Percentiles rank a stretch among this genome's conserved stretches.
Evolutionary conservation across 2,797 vertebrate species (phyloP).

Genomic region (Bovichtus diacanthus): DNA sequence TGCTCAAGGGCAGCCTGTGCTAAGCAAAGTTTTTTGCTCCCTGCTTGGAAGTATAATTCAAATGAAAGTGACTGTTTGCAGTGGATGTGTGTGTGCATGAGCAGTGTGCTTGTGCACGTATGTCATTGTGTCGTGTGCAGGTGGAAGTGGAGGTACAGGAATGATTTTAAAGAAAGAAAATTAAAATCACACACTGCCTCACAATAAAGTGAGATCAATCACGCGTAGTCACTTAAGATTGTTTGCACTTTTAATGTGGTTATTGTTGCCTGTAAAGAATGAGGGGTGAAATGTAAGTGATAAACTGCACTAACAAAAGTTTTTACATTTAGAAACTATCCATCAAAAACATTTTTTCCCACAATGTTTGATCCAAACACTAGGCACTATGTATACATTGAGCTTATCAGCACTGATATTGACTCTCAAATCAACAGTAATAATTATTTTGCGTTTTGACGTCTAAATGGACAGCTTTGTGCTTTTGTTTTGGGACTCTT

Average conservation of each 20-base stretch:
- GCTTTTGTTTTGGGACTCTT: not conserved
- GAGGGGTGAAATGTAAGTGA: not conserved
- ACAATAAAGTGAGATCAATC: not conserved
- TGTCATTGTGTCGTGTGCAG: slow-evolving; percentile 3
- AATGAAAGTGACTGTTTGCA: slow-evolving; percentile 68
- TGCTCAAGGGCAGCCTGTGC: slow-evolving; percentile 76
- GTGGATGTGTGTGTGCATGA: slow-evolving; percentile 49
- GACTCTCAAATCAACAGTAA: not conserved
- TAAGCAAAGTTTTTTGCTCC: slow-evolving; percentile 83
- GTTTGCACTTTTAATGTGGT: not conserved
- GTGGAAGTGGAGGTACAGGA: not conserved
- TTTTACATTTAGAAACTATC: not conserved
- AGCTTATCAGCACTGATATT: not conserved
- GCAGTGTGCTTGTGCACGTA: slow-evolving; percentile 24
- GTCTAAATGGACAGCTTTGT: not conserved
- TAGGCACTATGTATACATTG: not conserved
- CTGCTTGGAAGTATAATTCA: slow-evolving; percentile 79
- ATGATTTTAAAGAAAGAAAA: not conserved
- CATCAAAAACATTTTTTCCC: not conserved
- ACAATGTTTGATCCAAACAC: not conserved
- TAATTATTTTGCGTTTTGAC: not conserved
- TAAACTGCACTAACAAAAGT: not conserved
- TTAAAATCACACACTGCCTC: not conserved
- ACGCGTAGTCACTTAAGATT: not conserved
- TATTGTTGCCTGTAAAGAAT: not conserved